These are phyloP conservation scores for Scarus forsteni DNA, from an alignment of 2,797 vertebrate species.

Conservation along the genomic window DNA sequence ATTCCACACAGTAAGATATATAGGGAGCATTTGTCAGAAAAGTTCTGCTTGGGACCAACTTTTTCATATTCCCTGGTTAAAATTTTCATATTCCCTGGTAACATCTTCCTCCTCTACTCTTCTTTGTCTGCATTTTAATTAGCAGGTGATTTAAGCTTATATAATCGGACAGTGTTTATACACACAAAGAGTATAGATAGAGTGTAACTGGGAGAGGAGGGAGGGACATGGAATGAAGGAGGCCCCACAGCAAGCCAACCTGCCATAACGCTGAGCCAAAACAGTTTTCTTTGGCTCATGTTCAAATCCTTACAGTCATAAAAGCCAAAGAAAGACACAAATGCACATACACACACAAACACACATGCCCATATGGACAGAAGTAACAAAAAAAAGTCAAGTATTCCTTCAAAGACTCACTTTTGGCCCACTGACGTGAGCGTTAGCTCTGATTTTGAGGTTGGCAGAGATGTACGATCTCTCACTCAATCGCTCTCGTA, in stretches of 20 bases:
- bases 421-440: constrained; percentile 26
- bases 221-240: constrained; percentile 9
- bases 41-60: not conserved
- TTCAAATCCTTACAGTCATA: constrained; percentile 63
- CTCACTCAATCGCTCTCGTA: constrained; percentile 18
- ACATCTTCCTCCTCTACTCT: constrained; percentile 3
- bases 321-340: constrained; percentile 46
- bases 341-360: constrained; percentile 17
- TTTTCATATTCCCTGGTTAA: not conserved
- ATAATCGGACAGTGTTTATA: constrained; percentile 60
- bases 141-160: constrained; percentile 68
- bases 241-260: constrained; percentile 47
- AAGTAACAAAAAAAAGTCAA: constrained; percentile 25
- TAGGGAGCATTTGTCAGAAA: not conserved
- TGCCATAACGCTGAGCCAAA: constrained; percentile 70
- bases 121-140: constrained; percentile 55
- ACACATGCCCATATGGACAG: constrained; percentile 43
- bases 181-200: constrained; percentile 47
- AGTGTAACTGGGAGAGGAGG: constrained; percentile 24
- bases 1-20: too few relatives aligned
- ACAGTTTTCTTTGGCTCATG: constrained; percentile 71
- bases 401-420: constrained; percentile 37
- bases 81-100: not conserved
- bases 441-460: constrained; percentile 67
- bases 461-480: constrained; percentile 41